Base-by-base conservation (phyloP, 2,113 vertebrate species). In the Ceuthmochares aereus region DNA sequence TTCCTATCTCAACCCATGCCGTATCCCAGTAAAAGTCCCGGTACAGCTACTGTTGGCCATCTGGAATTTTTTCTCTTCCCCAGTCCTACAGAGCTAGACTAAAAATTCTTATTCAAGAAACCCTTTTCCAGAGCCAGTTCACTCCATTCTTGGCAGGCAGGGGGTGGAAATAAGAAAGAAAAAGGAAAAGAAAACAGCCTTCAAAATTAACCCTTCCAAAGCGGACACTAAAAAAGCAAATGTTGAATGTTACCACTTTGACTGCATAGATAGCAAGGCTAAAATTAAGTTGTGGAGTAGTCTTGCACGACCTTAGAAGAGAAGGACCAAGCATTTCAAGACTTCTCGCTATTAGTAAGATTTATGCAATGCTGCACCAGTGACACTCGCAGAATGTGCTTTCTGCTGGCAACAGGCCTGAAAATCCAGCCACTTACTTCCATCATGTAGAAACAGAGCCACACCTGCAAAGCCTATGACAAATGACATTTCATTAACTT, bases 401-500 rank as follows among this genome's bases (percentile, higher is more conserved):
- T 91, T 87, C 87, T 12, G 11, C 63, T 96, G 97, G 93, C 95
- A 96, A 86, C 49, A 66, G 89, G 82, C 91, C 89, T 92, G 67
- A 89, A 89, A 79, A 90, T 60, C 90, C 87, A 91, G 94, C 78
- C 80, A 55, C 83, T 93, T 83, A 77, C 81, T 86, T 90, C 92
- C 80, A 84, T 90, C 97, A 45, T 64, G 29, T 40, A 97, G 96
- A 97, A 98, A 98, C 79, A 94, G 94, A 98, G 98, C 97, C 98
- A 98, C 97, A 98, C 98, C 98, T 99, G 98, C 97, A 98, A 96
- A 97, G 72, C 93, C 90, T 95, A 73, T 98, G 98, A 99, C 98
- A 98, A 98, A 99, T 94, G 97, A 98, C 98, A 97, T 98, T 98
- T 98, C 97, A 98, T 98, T 98, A 98, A 98, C 97, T 97, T 97